Conservation (phyloP, 2,113 vertebrate genomes). For the Pongo abelii region DNA sequence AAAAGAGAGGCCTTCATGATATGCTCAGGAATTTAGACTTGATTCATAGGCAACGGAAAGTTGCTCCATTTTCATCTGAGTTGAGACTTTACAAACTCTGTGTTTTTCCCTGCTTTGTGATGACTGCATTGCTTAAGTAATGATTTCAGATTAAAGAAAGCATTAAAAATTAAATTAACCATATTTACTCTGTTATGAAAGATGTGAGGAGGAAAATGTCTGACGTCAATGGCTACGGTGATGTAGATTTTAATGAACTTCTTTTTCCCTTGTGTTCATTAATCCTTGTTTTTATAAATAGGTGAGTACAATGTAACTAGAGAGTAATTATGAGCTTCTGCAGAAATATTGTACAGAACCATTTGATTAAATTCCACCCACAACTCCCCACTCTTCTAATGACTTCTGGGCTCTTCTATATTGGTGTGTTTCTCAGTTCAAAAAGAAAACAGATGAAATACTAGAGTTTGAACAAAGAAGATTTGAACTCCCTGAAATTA, state of each 20-base stretch:
- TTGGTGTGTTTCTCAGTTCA: not conserved
- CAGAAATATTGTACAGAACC: not conserved
- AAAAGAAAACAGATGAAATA: conserved; percentile 30
- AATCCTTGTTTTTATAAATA: conserved; percentile 34
- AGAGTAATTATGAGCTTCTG: conserved; percentile 37
- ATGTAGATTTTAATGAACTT: conserved; percentile 19
- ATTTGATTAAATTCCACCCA: conserved; percentile 18
- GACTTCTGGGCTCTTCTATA: not conserved
- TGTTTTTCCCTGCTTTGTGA: not conserved
- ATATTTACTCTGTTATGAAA: conserved; percentile 44
- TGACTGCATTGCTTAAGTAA: not conserved
- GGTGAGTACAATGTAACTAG: not conserved
- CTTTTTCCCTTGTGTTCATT: not conserved
- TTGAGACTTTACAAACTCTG: not conserved
- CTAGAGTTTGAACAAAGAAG: not conserved
- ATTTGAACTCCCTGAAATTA: conserved; percentile 35
- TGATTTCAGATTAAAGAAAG: not conserved
- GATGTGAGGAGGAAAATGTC: not conserved
- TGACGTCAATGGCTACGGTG: not conserved
- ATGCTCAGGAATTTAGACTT: not conserved
- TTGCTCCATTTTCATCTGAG: not conserved
- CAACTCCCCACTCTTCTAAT: not conserved
- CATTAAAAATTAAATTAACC: conserved; percentile 4
- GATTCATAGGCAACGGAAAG: not conserved
- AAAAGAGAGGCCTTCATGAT: not conserved